Conservation (phyloP, 2,888 invertebrate genomes). For the Drosophila bunnanda region DNA sequence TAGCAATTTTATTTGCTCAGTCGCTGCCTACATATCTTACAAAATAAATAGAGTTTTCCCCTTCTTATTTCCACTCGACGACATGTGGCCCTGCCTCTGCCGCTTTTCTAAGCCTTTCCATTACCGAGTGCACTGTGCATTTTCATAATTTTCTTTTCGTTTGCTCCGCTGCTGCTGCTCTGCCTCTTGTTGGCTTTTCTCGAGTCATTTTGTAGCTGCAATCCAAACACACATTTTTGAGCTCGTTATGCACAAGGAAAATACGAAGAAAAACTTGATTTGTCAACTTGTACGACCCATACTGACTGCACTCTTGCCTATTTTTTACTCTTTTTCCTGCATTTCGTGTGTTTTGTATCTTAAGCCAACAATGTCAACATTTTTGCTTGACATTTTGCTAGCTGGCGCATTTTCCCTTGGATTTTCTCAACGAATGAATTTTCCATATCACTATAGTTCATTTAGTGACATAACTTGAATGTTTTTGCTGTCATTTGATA, state of each 20-base stretch:
- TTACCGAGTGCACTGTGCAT: conserved; percentile 23
- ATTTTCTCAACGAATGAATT: conserved; percentile 10
- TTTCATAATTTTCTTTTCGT: conserved; percentile 39
- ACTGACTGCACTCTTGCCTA: conserved; percentile 1
- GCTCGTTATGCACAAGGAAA: conserved; percentile 67
- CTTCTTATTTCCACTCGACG: conserved; percentile 25
- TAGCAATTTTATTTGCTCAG: background rate
- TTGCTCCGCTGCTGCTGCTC: conserved; percentile 7
- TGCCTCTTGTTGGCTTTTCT: conserved; percentile 25
- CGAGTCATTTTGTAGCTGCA: conserved; percentile 46
- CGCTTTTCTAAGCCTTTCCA: conserved; percentile 19
- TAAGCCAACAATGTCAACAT: conserved; percentile 67
- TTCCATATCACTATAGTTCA: conserved; percentile 23
- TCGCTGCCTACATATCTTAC: background rate
- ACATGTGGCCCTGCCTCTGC: conserved; percentile 14
- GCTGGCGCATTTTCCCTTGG: conserved; percentile 12
- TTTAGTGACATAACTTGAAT: conserved; percentile 45
- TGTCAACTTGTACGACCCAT: conserved; percentile 39
- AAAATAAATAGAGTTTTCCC: conserved; percentile 15
- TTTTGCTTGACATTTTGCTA: conserved; percentile 48
- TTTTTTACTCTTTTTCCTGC: conserved; percentile 10
- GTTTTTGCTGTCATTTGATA: conserved; percentile 27
- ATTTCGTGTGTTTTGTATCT: conserved; percentile 49
- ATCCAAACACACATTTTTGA: conserved; percentile 53
- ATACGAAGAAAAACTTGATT: conserved; percentile 61